Evolutionary conservation across 2,113 vertebrate species (phyloP).

Genomic region (Salvelinus sp.): DNA sequence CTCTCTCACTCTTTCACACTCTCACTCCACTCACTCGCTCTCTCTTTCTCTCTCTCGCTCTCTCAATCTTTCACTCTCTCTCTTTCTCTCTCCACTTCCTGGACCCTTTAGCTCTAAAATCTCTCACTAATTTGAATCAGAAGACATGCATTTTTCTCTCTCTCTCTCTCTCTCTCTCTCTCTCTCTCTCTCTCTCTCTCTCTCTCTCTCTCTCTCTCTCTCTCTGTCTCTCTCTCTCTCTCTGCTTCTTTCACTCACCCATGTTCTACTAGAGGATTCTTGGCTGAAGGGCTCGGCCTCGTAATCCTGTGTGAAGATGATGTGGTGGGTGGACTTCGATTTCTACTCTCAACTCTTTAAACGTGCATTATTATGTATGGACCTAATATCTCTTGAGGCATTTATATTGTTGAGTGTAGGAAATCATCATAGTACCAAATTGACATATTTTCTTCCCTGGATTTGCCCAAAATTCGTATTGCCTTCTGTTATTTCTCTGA

Average conservation of each 20-base stretch:
- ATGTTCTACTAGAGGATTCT: conserved; percentile 90
- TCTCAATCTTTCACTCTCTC: too few species aligned
- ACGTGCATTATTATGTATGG: conserved; percentile 89
- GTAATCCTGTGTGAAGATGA: conserved; percentile 86
- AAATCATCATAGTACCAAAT: background rate
- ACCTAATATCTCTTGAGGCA: conserved; percentile 83
- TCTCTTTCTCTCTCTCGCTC: background rate
- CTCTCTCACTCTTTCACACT: conserved; percentile 15
- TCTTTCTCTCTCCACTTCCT: background rate
- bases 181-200: conserved; percentile 26
- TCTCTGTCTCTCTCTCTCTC: conserved; percentile 16
- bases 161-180: conserved; percentile 6
- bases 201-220: conserved; percentile 15
- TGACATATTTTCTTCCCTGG: background rate
- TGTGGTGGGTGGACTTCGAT: conserved; percentile 83
- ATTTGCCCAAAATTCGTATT: conserved; percentile 51
- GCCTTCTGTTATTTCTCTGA: conserved; percentile 28
- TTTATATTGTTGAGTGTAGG: conserved; percentile 75
- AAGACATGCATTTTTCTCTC: conserved; percentile 72
- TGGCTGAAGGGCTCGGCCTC: conserved; percentile 85
- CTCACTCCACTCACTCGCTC: background rate
- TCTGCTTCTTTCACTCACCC: conserved; percentile 62
- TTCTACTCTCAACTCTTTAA: conserved; percentile 81
- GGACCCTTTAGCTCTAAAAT: conserved; percentile 61
- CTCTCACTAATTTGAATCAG: conserved; percentile 78